Evolutionary conservation across 1,140 invertebrate genomes (phyloP).

Genomic region (Andrena cerasifolii): DNA sequence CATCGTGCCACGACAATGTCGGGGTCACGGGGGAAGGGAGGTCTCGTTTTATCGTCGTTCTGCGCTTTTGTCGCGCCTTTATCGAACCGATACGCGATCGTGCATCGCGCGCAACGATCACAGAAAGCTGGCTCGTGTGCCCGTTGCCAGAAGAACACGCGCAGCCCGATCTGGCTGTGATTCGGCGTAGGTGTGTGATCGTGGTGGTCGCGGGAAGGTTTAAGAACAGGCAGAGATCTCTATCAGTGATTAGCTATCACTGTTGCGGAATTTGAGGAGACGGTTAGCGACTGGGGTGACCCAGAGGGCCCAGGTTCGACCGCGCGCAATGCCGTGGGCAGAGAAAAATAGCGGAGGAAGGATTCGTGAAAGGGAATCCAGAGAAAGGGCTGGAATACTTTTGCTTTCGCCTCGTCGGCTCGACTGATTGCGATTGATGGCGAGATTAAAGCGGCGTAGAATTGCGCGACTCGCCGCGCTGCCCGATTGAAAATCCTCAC

Average conservation of each 20-base stretch:
- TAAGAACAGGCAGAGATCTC: too few species aligned
- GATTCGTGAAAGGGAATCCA: slow-evolving; percentile 21
- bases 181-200: background rate
- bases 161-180: background rate
- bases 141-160: background rate
- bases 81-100: slow-evolving; percentile 4
- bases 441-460: slow-evolving; percentile 54
- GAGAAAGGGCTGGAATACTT: slow-evolving; percentile 28
- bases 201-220: too few species aligned
- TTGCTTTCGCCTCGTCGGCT: slow-evolving; percentile 54
- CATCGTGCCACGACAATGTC: slow-evolving; percentile 35
- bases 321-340: background rate
- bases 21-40: background rate
- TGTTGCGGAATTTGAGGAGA: too few species aligned
- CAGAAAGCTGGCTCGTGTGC: background rate
- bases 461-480: slow-evolving; percentile 40
- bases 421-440: slow-evolving; percentile 58
- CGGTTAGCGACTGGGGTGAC: background rate
- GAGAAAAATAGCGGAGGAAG: slow-evolving; percentile 7
- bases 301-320: background rate
- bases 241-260: too few species aligned
- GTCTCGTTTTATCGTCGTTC: slow-evolving; percentile 26
- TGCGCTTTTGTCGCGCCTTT: slow-evolving; percentile 3
- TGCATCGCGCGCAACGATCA: background rate
- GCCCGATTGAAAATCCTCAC: slow-evolving; percentile 50